phyloP scores from a whole-genome alignment of 2,797 vertebrate genomes.

The Argya squamiceps region DNA sequence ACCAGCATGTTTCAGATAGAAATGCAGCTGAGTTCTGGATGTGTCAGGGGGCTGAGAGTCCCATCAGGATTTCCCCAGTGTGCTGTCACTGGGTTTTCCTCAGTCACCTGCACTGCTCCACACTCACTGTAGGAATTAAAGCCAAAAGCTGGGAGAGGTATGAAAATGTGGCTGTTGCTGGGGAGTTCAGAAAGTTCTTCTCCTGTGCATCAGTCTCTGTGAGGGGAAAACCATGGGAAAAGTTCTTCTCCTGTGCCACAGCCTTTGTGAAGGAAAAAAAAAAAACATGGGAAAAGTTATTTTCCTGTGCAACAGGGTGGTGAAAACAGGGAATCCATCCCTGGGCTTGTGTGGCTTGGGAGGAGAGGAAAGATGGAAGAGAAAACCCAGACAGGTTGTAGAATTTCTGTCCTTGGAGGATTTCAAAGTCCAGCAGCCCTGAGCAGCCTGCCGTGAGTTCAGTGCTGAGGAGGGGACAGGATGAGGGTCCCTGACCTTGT shows the following conservation, averaged over 20 bases:
- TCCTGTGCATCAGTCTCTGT: not conserved
- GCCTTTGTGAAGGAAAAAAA: not conserved
- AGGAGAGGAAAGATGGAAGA: not conserved
- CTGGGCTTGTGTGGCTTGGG: not conserved
- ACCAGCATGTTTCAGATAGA: not conserved
- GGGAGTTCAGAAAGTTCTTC: not conserved
- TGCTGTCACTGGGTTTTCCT: not conserved
- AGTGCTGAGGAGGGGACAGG: not conserved
- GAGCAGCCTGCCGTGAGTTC: not conserved
- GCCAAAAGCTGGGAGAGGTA: not conserved
- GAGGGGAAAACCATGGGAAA: not conserved
- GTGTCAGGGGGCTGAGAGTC: not conserved
- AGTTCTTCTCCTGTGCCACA: not conserved
- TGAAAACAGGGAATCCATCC: not conserved
- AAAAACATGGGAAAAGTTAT: not conserved
- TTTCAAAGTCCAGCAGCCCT: not conserved
- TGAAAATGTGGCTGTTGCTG: not conserved
- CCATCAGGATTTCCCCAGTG: not conserved
- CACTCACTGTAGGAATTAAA: not conserved
- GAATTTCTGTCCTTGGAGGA: not conserved
- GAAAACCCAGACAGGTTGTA: not conserved
- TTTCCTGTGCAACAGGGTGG: not conserved
- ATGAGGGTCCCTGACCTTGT: not conserved
- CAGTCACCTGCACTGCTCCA: not conserved
- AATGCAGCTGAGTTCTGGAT: not conserved